Base-by-base conservation (phyloP, 2,113 vertebrate species). In the Toxostoma redivivum region DNA sequence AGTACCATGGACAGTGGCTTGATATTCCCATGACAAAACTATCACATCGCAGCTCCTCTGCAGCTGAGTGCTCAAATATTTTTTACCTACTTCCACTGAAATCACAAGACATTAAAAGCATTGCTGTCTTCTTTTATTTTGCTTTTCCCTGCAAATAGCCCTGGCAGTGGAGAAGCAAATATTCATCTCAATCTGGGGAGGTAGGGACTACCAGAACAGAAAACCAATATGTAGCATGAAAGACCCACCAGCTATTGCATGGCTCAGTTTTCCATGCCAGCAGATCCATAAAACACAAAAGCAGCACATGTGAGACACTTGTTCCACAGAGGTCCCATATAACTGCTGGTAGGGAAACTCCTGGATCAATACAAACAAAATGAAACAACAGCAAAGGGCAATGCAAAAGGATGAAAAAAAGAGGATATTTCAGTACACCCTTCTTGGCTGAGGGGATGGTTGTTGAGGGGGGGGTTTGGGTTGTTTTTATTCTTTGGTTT, bases 401-500 rank as follows among this genome's bases (percentile, higher is more conserved):
- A 40, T 27, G 40, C 19, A 50, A 37, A 81, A 57, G 9, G 74
- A 51, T 51, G 5, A 27, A 58, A 91, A 42, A 61, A 64, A 51
- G 24, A 79, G 14, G 6, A 44, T 54, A 12, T 48, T 87, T 54
- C 22, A 70, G 10, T 65, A n/a, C 13, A 58, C 3, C 12, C 27
- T 60, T 77, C 42, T 76, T 37, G 12, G 22, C 11, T 38, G 25
- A 76, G 13, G 12, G 2, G 28, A 38, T 25, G 27, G n/a, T 10
- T 60, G 12, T 10, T 54, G 21, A 30, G 7, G 11, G 15, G 15
- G 5, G 2, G 1, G 9, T 33, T 42, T 22, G 24, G 4, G 3
- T 67, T 67, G 22, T 0, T 64, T 88, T 77, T 42, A 5, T 79
- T 82, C 12, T 70, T 81, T 64, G 2, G 9, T 50, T 93, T 42